Conservation (phyloP, 2,797 vertebrate species). For the Phrynocephalus vlangalii region DNA sequence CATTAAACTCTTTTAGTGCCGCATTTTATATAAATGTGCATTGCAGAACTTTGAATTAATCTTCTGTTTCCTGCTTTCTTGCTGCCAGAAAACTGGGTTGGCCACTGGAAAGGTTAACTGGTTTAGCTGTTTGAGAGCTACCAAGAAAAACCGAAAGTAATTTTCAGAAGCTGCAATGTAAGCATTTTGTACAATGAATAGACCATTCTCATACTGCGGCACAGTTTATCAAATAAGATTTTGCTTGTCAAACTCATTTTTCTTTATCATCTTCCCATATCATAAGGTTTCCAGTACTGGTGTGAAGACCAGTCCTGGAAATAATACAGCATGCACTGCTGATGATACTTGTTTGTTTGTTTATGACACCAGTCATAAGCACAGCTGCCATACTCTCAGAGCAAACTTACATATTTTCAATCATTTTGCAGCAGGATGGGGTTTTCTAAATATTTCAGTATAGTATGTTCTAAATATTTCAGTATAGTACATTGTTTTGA, state of each 20-base stretch:
- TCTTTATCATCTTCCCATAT: background rate
- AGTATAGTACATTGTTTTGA: no score
- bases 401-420: background rate
- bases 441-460: background rate
- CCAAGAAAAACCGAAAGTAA: background rate
- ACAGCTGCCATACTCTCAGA: no score
- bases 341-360: background rate
- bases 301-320: background rate
- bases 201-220: background rate
- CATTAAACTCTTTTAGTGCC: conserved; percentile 4
- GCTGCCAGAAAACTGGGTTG: background rate
- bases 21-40: background rate
- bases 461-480: background rate
- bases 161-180: background rate
- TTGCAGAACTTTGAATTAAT: background rate
- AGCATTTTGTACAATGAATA: background rate
- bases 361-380: background rate
- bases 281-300: background rate
- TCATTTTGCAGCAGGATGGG: background rate
- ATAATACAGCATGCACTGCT: background rate
- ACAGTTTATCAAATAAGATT: background rate
- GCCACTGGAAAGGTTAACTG: background rate
- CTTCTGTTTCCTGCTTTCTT: background rate
- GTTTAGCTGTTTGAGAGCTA: background rate
- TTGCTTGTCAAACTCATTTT: background rate